These are phyloP conservation scores for Myodes glareolus DNA, from an alignment of 2,113 vertebrate species.

Conservation along the genomic window DNA sequence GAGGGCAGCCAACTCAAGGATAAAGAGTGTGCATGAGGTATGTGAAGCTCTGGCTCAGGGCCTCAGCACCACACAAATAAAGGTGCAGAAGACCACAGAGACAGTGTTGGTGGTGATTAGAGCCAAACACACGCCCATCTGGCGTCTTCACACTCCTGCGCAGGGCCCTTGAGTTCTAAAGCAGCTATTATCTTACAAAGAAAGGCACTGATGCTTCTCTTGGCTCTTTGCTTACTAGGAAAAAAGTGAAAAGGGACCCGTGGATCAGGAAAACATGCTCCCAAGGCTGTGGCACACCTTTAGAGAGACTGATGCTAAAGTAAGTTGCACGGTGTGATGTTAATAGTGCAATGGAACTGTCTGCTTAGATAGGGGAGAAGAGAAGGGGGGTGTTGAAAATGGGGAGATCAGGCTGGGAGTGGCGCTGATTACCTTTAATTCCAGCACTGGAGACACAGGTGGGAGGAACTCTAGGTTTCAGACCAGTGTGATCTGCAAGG, in stretches of 20 bases:
- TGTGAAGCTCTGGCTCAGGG: background rate
- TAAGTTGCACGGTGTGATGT: background rate
- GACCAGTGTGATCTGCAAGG: background rate
- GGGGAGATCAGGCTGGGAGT: background rate
- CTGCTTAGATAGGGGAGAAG: background rate
- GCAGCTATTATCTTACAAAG: conserved; percentile 61
- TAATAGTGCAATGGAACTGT: background rate
- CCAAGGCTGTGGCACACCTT: background rate
- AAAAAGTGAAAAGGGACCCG: conserved; percentile 6
- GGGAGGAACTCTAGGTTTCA: no score
- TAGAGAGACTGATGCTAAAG: background rate
- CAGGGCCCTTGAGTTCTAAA: conserved; percentile 48
- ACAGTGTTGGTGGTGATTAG: background rate
- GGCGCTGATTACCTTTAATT: background rate
- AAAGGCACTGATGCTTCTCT: conserved; percentile 59
- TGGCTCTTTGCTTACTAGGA: conserved; percentile 28
- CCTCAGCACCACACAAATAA: no score
- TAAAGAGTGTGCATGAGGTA: background rate
- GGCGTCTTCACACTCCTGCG: background rate
- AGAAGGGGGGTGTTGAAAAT: background rate
- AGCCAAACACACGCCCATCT: background rate
- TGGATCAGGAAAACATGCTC: conserved; percentile 21
- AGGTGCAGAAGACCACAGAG: background rate
- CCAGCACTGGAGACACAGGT: background rate
- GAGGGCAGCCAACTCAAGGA: background rate